Evolutionary conservation across 1,140 invertebrate species (phyloP).

Genomic region (Vanessa atalanta): DNA sequence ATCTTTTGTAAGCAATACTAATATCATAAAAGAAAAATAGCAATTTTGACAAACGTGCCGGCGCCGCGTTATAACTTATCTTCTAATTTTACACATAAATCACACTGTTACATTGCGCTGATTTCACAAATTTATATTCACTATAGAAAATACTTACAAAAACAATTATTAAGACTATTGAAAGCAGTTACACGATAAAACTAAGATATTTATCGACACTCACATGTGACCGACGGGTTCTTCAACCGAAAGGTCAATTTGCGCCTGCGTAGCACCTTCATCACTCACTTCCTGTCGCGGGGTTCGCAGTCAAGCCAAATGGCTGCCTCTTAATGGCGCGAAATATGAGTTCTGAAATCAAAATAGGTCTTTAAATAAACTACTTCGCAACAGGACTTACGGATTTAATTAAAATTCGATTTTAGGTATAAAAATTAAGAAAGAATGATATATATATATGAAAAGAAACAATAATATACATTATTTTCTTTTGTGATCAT

Average conservation of each 20-base stretch:
- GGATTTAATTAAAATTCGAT: too few relatives aligned
- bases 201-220: constrained; percentile 81
- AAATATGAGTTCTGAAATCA: constrained; percentile 45
- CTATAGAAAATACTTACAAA: constrained; percentile 78
- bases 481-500: neutral
- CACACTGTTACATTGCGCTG: constrained; percentile 57
- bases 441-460: too few relatives aligned
- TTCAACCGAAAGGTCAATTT: constrained; percentile 82
- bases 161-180: constrained; percentile 70
- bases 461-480: neutral
- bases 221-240: constrained; percentile 82
- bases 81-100: constrained; percentile 68
- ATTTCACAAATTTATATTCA: constrained; percentile 73
- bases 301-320: constrained; percentile 75
- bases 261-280: constrained; percentile 81
- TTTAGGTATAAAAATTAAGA: neutral
- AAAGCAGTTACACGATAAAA: constrained; percentile 73
- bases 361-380: neutral
- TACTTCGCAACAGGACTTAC: too few relatives aligned
- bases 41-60: constrained; percentile 78
- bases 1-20: constrained; percentile 51
- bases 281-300: constrained; percentile 80
- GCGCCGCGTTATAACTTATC: constrained; percentile 65
- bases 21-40: constrained; percentile 67
- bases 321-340: constrained; percentile 58